Percentiles rank a stretch among this genome's conserved stretches.
Conservation (phyloP, 2,888 invertebrate genomes). For the Drosophila infuscata region DNA sequence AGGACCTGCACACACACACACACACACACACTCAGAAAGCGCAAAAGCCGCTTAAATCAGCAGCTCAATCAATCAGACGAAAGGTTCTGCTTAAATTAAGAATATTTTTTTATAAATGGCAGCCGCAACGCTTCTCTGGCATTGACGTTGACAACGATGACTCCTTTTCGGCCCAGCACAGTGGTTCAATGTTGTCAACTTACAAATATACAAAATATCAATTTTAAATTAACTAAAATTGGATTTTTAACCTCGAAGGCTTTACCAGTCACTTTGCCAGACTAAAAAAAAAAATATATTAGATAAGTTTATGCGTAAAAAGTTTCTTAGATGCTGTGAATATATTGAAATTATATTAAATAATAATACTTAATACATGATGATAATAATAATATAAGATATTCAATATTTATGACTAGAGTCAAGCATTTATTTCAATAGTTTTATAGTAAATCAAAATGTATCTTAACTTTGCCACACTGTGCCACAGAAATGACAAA, state of each 20-base stretch:
- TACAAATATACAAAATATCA: accelerated
- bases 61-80: constrained; percentile 75
- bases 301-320: not conserved
- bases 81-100: constrained; percentile 74
- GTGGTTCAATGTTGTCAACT: constrained; percentile 21
- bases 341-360: not conserved
- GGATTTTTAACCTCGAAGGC: not conserved
- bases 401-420: not conserved
- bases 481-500: constrained; percentile 67
- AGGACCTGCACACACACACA: constrained; percentile 16
- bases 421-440: not conserved
- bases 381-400: not conserved
- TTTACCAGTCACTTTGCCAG: not conserved
- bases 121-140: constrained; percentile 39
- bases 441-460: not conserved
- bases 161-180: constrained; percentile 37
- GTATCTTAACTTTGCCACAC: constrained; percentile 32
- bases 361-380: too few relatives aligned
- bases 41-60: constrained; percentile 76
- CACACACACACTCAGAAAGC: not conserved
- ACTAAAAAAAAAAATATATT: not conserved
- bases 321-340: not conserved
- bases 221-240: not conserved
- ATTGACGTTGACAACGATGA: constrained; percentile 29
- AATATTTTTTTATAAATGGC: constrained; percentile 53